Evolutionary conservation across 2,888 invertebrate species (phyloP).

Genomic region (Tuta absoluta): DNA sequence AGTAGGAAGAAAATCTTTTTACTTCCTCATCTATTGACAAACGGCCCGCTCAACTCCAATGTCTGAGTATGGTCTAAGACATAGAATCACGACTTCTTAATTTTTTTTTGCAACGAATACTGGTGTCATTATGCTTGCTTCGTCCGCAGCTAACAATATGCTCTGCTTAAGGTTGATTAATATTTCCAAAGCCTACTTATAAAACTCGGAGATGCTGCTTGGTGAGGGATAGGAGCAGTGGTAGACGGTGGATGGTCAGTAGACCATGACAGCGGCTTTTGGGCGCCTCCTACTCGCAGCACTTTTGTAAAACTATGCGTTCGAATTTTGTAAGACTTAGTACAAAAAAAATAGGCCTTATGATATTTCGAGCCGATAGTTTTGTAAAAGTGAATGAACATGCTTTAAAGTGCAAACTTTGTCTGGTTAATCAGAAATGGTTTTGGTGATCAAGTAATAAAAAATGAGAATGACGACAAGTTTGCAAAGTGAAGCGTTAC

Average conservation of each 20-base stretch:
- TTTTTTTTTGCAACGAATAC: neutral
- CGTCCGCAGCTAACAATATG: slow-evolving; percentile 3
- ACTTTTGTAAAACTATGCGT: neutral
- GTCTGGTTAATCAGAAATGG: neutral
- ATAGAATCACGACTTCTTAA: too few species aligned
- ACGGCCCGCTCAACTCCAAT: too few species aligned
- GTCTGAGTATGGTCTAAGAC: too few species aligned
- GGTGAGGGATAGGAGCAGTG: slow-evolving; percentile 45
- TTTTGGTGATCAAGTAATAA: neutral
- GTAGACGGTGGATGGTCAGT: slow-evolving; percentile 61
- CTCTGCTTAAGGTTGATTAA: slow-evolving; percentile 2
- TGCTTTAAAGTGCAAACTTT: slow-evolving; percentile 9
- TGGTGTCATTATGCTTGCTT: neutral
- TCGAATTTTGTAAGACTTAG: neutral
- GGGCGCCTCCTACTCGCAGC: slow-evolving; percentile 65
- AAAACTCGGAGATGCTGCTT: neutral
- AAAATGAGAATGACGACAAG: neutral
- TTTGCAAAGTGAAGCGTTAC: slow-evolving; percentile 15
- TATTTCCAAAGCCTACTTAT: neutral
- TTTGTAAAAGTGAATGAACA: neutral
- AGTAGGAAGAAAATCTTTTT: too few species aligned
- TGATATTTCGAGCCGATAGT: neutral
- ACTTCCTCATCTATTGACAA: too few species aligned
- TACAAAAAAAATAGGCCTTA: neutral
- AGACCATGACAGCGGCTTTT: slow-evolving; percentile 55